Conservation (phyloP, 2,113 vertebrate genomes). For the Eulemur rufifrons region DNA sequence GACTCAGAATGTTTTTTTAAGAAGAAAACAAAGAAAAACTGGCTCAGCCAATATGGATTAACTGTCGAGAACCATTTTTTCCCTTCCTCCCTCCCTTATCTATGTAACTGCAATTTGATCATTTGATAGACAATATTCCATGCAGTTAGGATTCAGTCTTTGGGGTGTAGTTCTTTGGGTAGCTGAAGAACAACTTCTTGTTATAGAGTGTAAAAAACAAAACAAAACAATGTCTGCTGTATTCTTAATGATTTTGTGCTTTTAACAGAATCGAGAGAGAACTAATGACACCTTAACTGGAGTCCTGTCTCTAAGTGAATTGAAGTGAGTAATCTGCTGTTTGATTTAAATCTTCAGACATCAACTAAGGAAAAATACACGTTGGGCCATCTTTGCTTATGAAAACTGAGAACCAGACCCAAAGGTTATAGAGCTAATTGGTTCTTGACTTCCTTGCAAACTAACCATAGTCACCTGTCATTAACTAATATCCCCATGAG, state of each 20-base stretch:
- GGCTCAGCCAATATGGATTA: neutral
- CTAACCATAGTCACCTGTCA: neutral
- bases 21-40: conserved; percentile 44
- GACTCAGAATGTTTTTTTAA: conserved; percentile 17
- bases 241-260: conserved; percentile 60
- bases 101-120: neutral
- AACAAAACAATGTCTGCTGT: neutral
- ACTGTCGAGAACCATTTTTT: neutral
- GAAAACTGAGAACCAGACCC: neutral
- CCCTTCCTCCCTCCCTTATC: neutral
- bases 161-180: neutral
- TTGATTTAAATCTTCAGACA: conserved; percentile 33
- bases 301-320: conserved; percentile 59
- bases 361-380: neutral
- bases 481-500: neutral
- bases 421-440: neutral
- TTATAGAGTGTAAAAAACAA: conserved; percentile 1
- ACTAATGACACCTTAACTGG: conserved; percentile 57
- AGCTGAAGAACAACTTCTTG: neutral
- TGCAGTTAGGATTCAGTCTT: conserved; percentile 43
- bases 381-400: conserved; percentile 20
- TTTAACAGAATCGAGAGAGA: conserved; percentile 64
- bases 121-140: neutral
- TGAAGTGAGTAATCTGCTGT: conserved; percentile 70
- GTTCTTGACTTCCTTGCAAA: conserved; percentile 20